These are phyloP conservation scores for Ischnura elegans DNA, from an alignment of 2,888 invertebrate species.

Conservation along the genomic window DNA sequence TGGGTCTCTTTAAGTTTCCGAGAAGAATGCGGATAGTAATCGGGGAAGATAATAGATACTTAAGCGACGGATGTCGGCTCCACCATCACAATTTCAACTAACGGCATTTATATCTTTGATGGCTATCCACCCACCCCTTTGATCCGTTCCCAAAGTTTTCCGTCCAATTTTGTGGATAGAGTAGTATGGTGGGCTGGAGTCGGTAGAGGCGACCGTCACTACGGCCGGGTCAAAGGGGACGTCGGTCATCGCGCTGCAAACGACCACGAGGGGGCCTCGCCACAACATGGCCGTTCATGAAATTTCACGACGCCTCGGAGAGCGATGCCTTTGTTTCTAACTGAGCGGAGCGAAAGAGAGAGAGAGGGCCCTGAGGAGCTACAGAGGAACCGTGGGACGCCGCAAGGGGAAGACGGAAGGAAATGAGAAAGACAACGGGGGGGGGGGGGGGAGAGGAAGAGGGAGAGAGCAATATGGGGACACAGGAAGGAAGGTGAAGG, in stretches of 20 bases:
- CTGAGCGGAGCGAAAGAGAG: neutral
- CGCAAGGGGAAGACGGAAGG: neutral
- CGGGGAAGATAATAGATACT: too few species aligned
- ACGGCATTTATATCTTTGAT: too few species aligned
- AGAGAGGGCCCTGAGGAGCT: neutral
- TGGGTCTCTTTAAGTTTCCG: too few species aligned
- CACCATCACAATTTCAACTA: too few species aligned
- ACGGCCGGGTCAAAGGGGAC: neutral
- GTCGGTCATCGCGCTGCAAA: slow-evolving; percentile 19
- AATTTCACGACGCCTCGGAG: slow-evolving; percentile 46
- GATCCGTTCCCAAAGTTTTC: too few species aligned
- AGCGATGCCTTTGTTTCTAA: neutral
- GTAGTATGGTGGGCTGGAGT: too few species aligned
- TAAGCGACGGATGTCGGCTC: too few species aligned
- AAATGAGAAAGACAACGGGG: neutral
- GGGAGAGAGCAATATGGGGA: neutral
- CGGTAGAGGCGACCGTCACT: neutral
- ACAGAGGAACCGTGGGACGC: neutral
- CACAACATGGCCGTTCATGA: slow-evolving; percentile 34
- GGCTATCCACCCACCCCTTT: too few species aligned
- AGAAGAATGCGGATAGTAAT: too few species aligned
- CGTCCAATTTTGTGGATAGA: too few species aligned
- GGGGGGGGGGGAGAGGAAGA: neutral
- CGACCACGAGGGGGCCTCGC: slow-evolving; percentile 38
- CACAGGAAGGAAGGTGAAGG: neutral